A percentile compares a stretch with the other conserved stretches of the same genome.
phyloP scores from a whole-genome alignment of 2,888 invertebrate genomes.

The Caenorhabditis sp. region DNA sequence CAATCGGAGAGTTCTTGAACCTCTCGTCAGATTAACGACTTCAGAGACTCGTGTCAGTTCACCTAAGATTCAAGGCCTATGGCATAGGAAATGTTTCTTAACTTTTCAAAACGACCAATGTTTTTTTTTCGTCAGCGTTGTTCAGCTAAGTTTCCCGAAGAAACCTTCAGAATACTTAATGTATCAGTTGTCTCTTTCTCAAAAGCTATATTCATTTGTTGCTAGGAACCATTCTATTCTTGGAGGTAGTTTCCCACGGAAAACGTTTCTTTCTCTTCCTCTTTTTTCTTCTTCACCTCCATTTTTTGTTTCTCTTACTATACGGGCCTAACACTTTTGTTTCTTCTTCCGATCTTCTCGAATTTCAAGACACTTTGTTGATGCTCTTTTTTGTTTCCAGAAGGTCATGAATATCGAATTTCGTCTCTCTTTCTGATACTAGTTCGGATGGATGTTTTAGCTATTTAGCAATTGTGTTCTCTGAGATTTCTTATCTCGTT shows the following conservation, averaged over 20 bases:
- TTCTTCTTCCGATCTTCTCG: conserved; percentile 39
- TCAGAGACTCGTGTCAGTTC: too few species aligned
- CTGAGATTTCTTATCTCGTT: conserved; percentile 27
- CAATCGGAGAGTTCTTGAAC: too few species aligned
- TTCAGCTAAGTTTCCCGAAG: neutral
- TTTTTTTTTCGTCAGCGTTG: too few species aligned
- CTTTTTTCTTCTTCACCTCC: conserved; percentile 13
- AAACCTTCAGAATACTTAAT: neutral
- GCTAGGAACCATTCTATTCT: conserved; percentile 26
- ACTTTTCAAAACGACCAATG: too few species aligned
- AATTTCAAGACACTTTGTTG: conserved; percentile 58
- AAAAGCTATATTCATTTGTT: conserved; percentile 21
- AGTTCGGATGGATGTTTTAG: conserved; percentile 18
- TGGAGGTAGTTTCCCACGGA: conserved; percentile 34
- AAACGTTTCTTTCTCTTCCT: neutral
- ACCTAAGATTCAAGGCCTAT: too few species aligned
- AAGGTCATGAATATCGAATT: conserved; percentile 56
- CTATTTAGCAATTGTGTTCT: conserved; percentile 34
- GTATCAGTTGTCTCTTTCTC: neutral
- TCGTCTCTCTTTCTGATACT: conserved; percentile 31
- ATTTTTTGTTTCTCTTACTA: conserved; percentile 13
- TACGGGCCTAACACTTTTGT: conserved; percentile 25
- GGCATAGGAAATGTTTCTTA: too few species aligned
- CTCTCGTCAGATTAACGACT: too few species aligned
- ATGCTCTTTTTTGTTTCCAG: conserved; percentile 32